These are phyloP conservation scores for Drosophila aldrichi DNA, from an alignment of 2,888 invertebrate genomes.

Conservation along the genomic window DNA sequence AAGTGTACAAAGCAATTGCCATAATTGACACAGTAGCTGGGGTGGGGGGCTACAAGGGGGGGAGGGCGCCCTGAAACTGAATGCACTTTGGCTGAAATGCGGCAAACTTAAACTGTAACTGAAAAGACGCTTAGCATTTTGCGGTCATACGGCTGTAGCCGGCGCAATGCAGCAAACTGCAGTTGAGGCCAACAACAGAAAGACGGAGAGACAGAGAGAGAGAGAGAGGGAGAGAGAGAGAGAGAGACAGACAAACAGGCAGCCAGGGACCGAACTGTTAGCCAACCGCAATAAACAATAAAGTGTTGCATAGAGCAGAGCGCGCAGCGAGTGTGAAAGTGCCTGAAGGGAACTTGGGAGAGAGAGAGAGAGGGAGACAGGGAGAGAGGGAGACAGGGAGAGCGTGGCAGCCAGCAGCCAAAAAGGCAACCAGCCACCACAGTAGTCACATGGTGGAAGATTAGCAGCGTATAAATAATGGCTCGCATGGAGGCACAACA, in stretches of 20 bases:
- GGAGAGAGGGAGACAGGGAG: neutral
- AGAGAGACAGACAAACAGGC: conserved; percentile 28
- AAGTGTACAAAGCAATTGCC: conserved; percentile 73
- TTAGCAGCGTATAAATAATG: conserved; percentile 73
- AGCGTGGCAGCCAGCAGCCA: conserved; percentile 52
- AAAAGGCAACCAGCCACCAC: conserved; percentile 66
- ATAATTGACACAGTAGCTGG: conserved; percentile 65
- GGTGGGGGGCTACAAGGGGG: too few relatives aligned
- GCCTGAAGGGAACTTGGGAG: conserved; percentile 11
- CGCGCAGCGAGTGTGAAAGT: conserved; percentile 53
- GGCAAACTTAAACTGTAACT: conserved; percentile 71
- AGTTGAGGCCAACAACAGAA: conserved; percentile 26
- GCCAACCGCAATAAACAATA: conserved; percentile 77
- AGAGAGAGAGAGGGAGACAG: neutral
- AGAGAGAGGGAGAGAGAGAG: neutral
- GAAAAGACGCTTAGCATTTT: conserved; percentile 75
- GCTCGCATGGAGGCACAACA: conserved; percentile 38
- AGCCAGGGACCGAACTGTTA: conserved; percentile 53
- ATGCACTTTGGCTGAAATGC: conserved; percentile 71
- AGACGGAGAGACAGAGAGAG: neutral
- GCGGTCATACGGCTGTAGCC: conserved; percentile 60
- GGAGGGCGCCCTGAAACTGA: conserved; percentile 26
- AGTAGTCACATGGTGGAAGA: conserved; percentile 68
- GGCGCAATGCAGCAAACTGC: conserved; percentile 62
- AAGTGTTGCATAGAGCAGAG: conserved; percentile 64